These are phyloP conservation scores for Atethmia centrago DNA, from an alignment of 2,888 invertebrate species.

Conservation along the genomic window DNA sequence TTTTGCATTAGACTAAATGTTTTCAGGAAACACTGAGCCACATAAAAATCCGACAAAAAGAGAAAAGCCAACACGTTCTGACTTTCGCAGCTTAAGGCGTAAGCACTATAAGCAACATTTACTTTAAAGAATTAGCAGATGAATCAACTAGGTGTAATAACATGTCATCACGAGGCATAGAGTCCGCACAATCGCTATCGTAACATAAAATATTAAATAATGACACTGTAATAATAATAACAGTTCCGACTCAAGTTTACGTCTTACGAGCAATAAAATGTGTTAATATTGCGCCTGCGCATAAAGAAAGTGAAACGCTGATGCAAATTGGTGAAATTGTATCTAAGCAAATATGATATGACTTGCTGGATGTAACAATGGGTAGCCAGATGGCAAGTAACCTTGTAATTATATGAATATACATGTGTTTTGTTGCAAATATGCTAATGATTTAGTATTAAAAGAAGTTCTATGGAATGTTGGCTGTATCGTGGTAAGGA, in stretches of 20 bases:
- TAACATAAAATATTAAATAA: slow-evolving; percentile 55
- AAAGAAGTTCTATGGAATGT: slow-evolving; percentile 31
- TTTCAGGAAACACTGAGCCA: slow-evolving; percentile 25
- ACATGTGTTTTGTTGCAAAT: slow-evolving; percentile 28
- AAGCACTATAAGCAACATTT: slow-evolving; percentile 32
- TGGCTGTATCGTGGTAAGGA: slow-evolving; percentile 11
- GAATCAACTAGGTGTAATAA: slow-evolving; percentile 57
- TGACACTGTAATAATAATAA: slow-evolving; percentile 63
- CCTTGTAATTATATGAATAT: slow-evolving; percentile 57
- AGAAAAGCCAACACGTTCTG: slow-evolving; percentile 23
- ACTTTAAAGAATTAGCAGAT: slow-evolving; percentile 30
- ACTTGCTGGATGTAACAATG: slow-evolving; percentile 62
- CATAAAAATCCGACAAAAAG: slow-evolving; percentile 27
- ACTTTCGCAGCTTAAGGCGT: slow-evolving; percentile 37
- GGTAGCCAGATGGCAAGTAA: slow-evolving; percentile 42
- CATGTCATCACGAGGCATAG: slow-evolving; percentile 54
- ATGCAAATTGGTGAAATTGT: slow-evolving; percentile 76
- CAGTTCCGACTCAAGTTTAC: slow-evolving; percentile 60
- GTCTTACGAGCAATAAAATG: slow-evolving; percentile 63
- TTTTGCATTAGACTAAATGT: slow-evolving; percentile 15
- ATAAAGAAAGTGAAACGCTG: slow-evolving; percentile 75
- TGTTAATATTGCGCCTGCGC: slow-evolving; percentile 67
- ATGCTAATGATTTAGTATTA: slow-evolving; percentile 37
- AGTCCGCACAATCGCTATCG: slow-evolving; percentile 50
- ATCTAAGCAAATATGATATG: slow-evolving; percentile 64